Conservation (phyloP, 2,113 vertebrate genomes). For the Gopherus evgoodei region DNA sequence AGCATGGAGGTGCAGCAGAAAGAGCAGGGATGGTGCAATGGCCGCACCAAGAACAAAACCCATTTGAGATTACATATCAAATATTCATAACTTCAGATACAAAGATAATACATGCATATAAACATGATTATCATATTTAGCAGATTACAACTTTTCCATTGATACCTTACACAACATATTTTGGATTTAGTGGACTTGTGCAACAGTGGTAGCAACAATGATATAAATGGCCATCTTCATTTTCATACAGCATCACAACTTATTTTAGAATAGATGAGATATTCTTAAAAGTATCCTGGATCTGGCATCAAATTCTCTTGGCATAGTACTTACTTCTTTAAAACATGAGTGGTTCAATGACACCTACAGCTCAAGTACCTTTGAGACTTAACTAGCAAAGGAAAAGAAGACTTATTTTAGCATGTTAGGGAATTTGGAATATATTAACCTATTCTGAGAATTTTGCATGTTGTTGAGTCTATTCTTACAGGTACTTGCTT, state of each 20-base stretch:
- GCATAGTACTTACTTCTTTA: not conserved
- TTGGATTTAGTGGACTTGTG: too few relatives aligned
- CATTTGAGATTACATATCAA: too few relatives aligned
- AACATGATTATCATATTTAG: too few relatives aligned
- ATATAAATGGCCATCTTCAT: too few relatives aligned
- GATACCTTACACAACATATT: too few relatives aligned
- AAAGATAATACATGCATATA: too few relatives aligned
- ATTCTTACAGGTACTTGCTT: not conserved
- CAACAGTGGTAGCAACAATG: too few relatives aligned
- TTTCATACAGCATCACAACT: not conserved
- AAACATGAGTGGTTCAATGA: constrained; percentile 17
- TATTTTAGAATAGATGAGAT: not conserved
- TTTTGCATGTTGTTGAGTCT: not conserved
- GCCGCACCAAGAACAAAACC: too few relatives aligned
- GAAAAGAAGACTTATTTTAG: constrained; percentile 1
- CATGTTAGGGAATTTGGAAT: not conserved
- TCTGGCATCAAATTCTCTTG: not conserved
- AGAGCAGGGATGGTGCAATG: rapidly evolving
- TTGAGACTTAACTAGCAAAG: not conserved
- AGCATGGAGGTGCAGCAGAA: not conserved
- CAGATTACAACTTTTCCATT: too few relatives aligned
- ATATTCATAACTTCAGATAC: too few relatives aligned
- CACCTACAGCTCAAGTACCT: not conserved
- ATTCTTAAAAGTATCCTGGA: not conserved
- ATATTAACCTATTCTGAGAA: constrained; percentile 11